Percentiles rank a stretch among this genome's conserved stretches.
Evolutionary conservation across 1,140 invertebrate genomes (phyloP).

Genomic region (Prorops nasuta): DNA sequence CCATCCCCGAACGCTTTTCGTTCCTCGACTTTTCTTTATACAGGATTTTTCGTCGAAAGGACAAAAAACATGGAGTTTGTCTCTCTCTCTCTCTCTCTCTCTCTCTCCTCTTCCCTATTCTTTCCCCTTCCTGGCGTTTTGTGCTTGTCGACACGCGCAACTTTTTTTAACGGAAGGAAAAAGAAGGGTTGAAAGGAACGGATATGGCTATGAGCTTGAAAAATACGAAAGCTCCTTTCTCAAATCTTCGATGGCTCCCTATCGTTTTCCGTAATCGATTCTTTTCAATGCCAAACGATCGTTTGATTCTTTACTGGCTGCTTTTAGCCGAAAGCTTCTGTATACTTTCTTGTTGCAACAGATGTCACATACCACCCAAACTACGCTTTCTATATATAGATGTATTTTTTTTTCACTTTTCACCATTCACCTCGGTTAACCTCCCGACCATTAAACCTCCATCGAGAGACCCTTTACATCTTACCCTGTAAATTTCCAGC

Average conservation of each 20-base stretch:
- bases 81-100: background rate
- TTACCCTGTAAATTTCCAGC: no score
- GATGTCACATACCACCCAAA: no score
- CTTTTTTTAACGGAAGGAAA: constrained; percentile 8
- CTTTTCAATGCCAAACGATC: constrained; percentile 16
- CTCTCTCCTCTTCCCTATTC: background rate
- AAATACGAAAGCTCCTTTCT: no score
- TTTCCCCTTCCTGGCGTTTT: background rate
- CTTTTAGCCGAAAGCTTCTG: constrained; percentile 9
- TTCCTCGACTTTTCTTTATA: constrained; percentile 26
- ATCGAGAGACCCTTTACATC: no score
- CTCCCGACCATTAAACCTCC: no score
- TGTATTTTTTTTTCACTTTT: no score
- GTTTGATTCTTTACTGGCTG: constrained; percentile 25
- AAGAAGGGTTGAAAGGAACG: background rate
- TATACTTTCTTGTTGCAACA: no score
- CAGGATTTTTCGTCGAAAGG: constrained; percentile 26
- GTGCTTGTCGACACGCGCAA: constrained; percentile 16
- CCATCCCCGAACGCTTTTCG: constrained; percentile 12
- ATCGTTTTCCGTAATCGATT: background rate
- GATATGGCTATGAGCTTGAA: no score
- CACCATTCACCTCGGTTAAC: no score
- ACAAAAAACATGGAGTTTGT: constrained; percentile 20
- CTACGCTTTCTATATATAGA: no score
- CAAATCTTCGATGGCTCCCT: constrained; percentile 16